Conservation (phyloP, 2,113 vertebrate species). For the Rousettus leschenaultii region DNA sequence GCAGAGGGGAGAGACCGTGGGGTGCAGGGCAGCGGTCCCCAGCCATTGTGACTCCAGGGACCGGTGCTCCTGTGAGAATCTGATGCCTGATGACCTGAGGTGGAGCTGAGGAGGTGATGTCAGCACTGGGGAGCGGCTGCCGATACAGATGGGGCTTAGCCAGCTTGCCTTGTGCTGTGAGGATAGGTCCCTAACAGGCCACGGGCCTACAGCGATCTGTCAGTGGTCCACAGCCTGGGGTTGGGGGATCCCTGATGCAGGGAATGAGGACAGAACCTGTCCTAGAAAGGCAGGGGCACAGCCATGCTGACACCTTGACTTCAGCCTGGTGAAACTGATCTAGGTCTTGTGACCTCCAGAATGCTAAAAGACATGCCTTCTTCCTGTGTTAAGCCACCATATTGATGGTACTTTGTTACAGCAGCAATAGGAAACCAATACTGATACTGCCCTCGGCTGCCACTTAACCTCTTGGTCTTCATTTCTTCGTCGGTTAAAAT, state of each 20-base stretch:
- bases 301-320: neutral
- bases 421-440: neutral
- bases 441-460: neutral
- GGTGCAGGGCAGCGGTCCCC: neutral
- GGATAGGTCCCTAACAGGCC: too few species aligned
- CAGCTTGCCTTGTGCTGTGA: too few species aligned
- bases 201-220: too few species aligned
- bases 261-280: neutral
- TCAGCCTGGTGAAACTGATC: neutral
- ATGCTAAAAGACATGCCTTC: neutral
- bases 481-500: neutral
- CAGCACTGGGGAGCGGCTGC: too few species aligned
- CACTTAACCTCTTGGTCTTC: neutral
- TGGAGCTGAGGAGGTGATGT: too few species aligned
- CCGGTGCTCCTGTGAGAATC: too few species aligned
- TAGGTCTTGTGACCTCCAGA: neutral
- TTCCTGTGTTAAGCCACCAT: neutral
- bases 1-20: neutral
- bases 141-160: too few species aligned
- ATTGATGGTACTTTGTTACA: neutral
- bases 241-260: too few species aligned
- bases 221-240: too few species aligned
- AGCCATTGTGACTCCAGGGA: too few species aligned
- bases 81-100: too few species aligned
- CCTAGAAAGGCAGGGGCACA: neutral